Percentiles rank a stretch among this genome's conserved stretches.
phyloP scores from a whole-genome alignment of 2,797 vertebrate genomes.

The Chlorospingus semifuscus region DNA sequence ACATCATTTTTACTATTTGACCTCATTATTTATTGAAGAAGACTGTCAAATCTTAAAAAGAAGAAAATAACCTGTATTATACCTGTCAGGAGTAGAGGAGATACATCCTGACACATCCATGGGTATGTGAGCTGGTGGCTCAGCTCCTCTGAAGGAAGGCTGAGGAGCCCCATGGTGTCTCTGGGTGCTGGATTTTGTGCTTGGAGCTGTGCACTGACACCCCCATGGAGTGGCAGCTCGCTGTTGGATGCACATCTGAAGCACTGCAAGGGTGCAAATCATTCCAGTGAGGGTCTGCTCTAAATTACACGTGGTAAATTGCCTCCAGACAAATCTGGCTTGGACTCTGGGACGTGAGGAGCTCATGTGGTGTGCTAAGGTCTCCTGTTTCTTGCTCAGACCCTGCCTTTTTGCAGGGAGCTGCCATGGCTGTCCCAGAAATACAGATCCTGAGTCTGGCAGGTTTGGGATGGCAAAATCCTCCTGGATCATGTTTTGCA shows the following conservation, averaged over 20 bases:
- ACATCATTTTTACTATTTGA: not conserved
- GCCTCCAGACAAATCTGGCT: conserved; percentile 73
- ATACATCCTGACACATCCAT: not conserved
- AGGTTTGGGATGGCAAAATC: not conserved
- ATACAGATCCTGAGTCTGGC: not conserved
- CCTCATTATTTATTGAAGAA: not conserved
- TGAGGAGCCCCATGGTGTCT: conserved; percentile 22
- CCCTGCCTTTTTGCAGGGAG: conserved; percentile 1
- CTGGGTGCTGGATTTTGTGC: conserved; percentile 20
- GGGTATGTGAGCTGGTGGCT: conserved; percentile 1
- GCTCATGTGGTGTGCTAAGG: conserved; percentile 55
- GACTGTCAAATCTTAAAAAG: not conserved
- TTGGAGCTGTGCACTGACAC: conserved; percentile 12
- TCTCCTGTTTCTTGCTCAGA: not conserved
- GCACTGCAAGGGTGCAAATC: conserved; percentile 47
- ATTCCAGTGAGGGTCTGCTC: conserved; percentile 68
- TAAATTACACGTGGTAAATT: conserved; percentile 69
- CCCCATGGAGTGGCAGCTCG: conserved; percentile 10
- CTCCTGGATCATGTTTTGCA: not conserved
- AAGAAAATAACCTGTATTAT: not conserved
- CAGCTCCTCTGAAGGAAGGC: conserved; percentile 19
- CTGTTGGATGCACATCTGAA: conserved; percentile 71
- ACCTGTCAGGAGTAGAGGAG: conserved; percentile 7
- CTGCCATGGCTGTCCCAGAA: not conserved
- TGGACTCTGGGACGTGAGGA: conserved; percentile 60